phyloP scores from a whole-genome alignment of 2,797 vertebrate species.

The Lindbergichthys nudifrons region DNA sequence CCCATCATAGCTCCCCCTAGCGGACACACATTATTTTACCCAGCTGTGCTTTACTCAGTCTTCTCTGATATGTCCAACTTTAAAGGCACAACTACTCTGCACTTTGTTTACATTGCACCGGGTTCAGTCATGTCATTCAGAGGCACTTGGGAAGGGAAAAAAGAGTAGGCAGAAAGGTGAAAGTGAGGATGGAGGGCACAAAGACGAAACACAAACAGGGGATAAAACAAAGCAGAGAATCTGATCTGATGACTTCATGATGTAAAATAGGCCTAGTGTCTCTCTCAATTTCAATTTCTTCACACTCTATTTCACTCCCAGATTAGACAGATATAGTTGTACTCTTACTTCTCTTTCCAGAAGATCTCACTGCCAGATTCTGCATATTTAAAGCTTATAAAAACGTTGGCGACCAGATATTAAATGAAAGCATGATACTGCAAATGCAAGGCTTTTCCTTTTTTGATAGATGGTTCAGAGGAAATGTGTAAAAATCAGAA shows the following conservation, averaged over 20 bases:
- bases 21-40: slow-evolving; percentile 25
- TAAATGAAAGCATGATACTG: background rate
- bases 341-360: background rate
- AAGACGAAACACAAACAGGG: background rate
- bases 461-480: background rate
- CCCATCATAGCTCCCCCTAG: slow-evolving; percentile 59
- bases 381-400: background rate
- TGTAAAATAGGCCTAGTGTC: background rate
- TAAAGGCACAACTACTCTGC: background rate
- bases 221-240: background rate
- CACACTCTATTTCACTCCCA: background rate
- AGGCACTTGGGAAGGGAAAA: background rate
- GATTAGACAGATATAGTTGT: background rate
- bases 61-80: background rate
- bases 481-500: background rate
- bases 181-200: background rate
- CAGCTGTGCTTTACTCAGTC: background rate
- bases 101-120: background rate
- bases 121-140: background rate
- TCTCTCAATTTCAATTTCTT: background rate
- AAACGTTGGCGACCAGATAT: background rate
- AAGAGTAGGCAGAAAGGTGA: background rate
- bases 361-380: background rate
- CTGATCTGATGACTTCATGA: background rate
- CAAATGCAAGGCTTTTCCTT: background rate